Evolutionary conservation across 2,113 vertebrate genomes (phyloP), one percentile per base, ranked within the genome.

Genomic region (Podarcis raffonei): DNA sequence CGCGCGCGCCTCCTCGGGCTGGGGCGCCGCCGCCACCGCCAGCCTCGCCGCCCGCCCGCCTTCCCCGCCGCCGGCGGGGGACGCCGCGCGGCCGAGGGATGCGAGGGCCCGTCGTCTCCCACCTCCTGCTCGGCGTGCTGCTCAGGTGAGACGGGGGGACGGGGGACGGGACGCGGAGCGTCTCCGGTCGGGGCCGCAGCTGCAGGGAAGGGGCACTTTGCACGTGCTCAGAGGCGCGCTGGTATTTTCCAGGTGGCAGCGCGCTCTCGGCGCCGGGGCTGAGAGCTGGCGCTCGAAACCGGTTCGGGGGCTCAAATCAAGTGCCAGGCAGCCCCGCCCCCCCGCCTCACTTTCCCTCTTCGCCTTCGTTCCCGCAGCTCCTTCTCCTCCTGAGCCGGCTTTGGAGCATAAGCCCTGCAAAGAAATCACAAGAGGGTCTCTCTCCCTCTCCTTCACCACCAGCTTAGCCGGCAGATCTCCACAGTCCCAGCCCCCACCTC

Each of bases 111-210:
- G 91, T 88, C 90, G 89, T 91, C 83, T 87, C 86, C 89, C 92
- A 76, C 94, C 90, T 93, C 91, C 93, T 95, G 95, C 90, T 85
- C 95, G 93, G 90, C 83, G 90, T 95, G 89, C 92, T 95, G 91
- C 94, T 95, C 95, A 96, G 96, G 96, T 97, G 95, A 97, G 97
- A 16, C 30, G 69, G 27, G 69, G 30, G 9, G n/a, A n/a, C 84
- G 93, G 88, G n/a, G 2, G n/a, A n/a, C n/a, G n/a, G 25, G 53
- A 1, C 18, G 89, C 82, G 71, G 72, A 25, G 85, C 30, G 1
- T 25, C 42, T 23, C 25, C 25, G 69, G 20, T 12, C 18, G 23
- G 32, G 32, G 57, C 11, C 1, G 27, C 32, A 2, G 16, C 32
- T 5, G 16, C 32, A 20, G 30, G 30, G 53, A 23, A 84, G 71